Evolutionary conservation across 2,113 vertebrate species (phyloP).

Genomic region (Tragelaphus imberbis): DNA sequence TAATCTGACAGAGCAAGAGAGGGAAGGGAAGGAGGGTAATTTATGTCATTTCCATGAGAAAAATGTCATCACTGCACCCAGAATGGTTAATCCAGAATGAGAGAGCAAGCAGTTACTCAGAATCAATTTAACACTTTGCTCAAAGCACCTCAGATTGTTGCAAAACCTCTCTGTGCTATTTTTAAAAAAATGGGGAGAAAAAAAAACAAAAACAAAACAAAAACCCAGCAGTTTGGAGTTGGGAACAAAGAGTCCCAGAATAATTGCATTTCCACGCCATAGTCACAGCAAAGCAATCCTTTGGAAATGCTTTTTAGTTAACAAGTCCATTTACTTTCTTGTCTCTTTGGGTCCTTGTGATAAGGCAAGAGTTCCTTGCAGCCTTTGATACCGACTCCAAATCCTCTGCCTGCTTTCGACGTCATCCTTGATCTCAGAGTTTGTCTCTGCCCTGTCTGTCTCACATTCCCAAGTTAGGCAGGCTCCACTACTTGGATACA

Average conservation of each 20-base stretch:
- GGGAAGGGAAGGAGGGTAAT: not conserved
- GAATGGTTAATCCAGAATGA: not conserved
- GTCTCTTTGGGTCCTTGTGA: not conserved
- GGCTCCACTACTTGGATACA: not conserved
- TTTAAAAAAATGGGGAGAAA: not conserved
- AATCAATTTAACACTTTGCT: not conserved
- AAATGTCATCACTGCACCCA: not conserved
- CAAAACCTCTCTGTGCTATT: constrained; percentile 32
- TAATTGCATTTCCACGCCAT: constrained; percentile 38
- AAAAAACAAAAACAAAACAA: not conserved
- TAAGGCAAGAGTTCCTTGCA: not conserved
- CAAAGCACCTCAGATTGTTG: not conserved
- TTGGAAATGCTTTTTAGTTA: constrained; percentile 38
- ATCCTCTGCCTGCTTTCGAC: not conserved
- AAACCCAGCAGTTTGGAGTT: constrained; percentile 25
- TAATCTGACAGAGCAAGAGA: not conserved
- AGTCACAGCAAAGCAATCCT: constrained; percentile 40
- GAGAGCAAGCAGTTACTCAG: not conserved
- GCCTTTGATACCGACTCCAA: not conserved
- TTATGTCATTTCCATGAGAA: not conserved
- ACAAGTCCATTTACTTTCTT: constrained; percentile 38
- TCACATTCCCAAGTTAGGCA: not conserved
- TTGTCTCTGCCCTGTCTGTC: not conserved
- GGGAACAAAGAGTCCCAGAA: constrained; percentile 57
- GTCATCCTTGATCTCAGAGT: not conserved